A percentile compares a stretch with the other conserved stretches of the same genome.
Evolutionary conservation across 2,797 vertebrate species (phyloP).

Genomic region (Argyrosomus regius): DNA sequence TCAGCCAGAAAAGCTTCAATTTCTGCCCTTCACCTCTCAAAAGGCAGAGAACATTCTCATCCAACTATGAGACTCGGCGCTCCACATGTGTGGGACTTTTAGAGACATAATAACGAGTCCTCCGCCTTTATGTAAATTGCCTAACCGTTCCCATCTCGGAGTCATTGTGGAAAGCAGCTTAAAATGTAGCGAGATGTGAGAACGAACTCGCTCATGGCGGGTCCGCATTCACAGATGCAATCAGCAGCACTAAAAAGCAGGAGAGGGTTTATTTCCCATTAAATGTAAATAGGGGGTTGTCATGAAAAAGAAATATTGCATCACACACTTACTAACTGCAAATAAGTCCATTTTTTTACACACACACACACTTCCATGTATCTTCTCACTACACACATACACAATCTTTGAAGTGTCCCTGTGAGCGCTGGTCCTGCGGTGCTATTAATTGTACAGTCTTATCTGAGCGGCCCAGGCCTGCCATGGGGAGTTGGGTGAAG

Average conservation of each 20-base stretch:
- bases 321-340: slow-evolving; percentile 49
- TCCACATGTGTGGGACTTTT: not conserved
- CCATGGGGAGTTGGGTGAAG: slow-evolving; percentile 65
- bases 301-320: slow-evolving; percentile 58
- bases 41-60: not conserved
- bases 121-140: slow-evolving; percentile 28
- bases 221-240: slow-evolving; percentile 33
- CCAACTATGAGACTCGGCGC: not conserved
- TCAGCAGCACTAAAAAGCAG: slow-evolving; percentile 30
- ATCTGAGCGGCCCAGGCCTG: slow-evolving; percentile 78
- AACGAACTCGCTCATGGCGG: slow-evolving; percentile 11
- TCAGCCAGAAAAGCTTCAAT: not conserved
- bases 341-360: slow-evolving; percentile 47
- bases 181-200: slow-evolving; percentile 3
- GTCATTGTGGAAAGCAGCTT: slow-evolving; percentile 17
- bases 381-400: slow-evolving; percentile 19
- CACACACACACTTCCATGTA: not conserved
- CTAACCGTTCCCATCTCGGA: slow-evolving; percentile 14
- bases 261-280: slow-evolving; percentile 58
- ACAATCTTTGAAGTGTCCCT: slow-evolving; percentile 72
- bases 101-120: slow-evolving; percentile 24
- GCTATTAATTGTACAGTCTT: slow-evolving; percentile 81
- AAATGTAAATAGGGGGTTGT: slow-evolving; percentile 46
- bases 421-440: slow-evolving; percentile 61
- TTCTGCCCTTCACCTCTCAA: not conserved